Evolutionary conservation across 1,140 invertebrate species (phyloP).

Genomic region (Araneus ventricosus): DNA sequence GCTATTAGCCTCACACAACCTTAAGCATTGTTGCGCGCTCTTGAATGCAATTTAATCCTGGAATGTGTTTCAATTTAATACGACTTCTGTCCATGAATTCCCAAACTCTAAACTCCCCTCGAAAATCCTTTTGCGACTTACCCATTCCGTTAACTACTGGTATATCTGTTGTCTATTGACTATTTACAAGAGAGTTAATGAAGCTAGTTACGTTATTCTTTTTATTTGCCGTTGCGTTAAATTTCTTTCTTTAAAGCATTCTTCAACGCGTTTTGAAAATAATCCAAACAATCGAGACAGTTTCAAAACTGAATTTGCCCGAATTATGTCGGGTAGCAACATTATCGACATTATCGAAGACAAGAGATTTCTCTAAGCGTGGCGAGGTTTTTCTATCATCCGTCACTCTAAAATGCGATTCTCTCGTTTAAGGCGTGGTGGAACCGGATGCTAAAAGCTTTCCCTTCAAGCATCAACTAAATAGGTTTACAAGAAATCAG

Average conservation of each 20-base stretch:
- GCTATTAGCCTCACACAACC: neutral
- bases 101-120: neutral
- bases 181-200: neutral
- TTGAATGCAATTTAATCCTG: constrained; percentile 31
- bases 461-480: neutral
- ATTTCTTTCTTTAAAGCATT: neutral
- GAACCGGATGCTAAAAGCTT: constrained; percentile 58
- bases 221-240: neutral
- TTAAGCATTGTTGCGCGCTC: constrained; percentile 3
- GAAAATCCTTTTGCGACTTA: neutral
- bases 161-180: neutral
- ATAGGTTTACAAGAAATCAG: constrained; percentile 62
- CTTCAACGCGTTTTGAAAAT: neutral
- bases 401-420: constrained; percentile 58
- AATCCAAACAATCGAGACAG: constrained; percentile 21
- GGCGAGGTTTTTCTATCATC: constrained; percentile 45
- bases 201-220: neutral
- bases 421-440: constrained; percentile 58
- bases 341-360: constrained; percentile 32
- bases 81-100: constrained; percentile 24
- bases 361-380: constrained; percentile 44
- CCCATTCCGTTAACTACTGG: neutral
- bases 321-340: constrained; percentile 12
- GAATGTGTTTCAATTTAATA: constrained; percentile 47
- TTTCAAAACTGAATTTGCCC: constrained; percentile 49